Conservation (phyloP, 2,888 invertebrate species). For the Teinopalpus imperialis region DNA sequence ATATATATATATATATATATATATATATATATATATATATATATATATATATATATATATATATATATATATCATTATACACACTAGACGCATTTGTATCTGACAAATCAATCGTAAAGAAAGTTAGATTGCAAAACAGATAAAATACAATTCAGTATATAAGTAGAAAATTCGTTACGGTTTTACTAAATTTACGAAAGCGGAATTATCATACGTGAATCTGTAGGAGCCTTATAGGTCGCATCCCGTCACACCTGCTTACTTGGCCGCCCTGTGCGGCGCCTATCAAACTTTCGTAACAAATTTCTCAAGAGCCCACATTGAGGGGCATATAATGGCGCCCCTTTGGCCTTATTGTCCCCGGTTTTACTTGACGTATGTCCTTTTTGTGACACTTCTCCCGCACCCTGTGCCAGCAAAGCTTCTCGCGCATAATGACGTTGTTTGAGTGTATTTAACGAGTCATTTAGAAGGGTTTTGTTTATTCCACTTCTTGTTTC, state of each 20-base stretch:
- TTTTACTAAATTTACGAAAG: too few species aligned
- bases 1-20: too few species aligned
- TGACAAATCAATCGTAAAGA: too few species aligned
- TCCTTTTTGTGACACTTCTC: slow-evolving; percentile 59
- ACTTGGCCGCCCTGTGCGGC: slow-evolving; percentile 46
- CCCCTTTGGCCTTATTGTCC: slow-evolving; percentile 64
- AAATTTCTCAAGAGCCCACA: slow-evolving; percentile 70
- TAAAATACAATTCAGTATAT: too few species aligned
- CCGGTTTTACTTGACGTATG: slow-evolving; percentile 55
- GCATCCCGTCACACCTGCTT: slow-evolving; percentile 33
- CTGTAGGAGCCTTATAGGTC: neutral
- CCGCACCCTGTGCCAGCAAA: slow-evolving; percentile 40
- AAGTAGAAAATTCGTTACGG: too few species aligned
- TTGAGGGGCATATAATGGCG: slow-evolving; percentile 57
- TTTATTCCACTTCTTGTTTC: slow-evolving; percentile 56
- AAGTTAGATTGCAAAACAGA: too few species aligned
- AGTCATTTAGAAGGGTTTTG: slow-evolving; percentile 69
- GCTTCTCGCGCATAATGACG: slow-evolving; percentile 66
- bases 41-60: too few species aligned
- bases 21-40: too few species aligned
- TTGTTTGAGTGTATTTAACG: slow-evolving; percentile 71
- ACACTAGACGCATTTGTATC: too few species aligned
- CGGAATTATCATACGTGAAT: too few species aligned
- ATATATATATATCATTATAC: too few species aligned
- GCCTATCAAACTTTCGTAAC: slow-evolving; percentile 67